These are phyloP conservation scores for Vanacampus margaritifer DNA, from an alignment of 2,113 vertebrate species.

Conservation along the genomic window DNA sequence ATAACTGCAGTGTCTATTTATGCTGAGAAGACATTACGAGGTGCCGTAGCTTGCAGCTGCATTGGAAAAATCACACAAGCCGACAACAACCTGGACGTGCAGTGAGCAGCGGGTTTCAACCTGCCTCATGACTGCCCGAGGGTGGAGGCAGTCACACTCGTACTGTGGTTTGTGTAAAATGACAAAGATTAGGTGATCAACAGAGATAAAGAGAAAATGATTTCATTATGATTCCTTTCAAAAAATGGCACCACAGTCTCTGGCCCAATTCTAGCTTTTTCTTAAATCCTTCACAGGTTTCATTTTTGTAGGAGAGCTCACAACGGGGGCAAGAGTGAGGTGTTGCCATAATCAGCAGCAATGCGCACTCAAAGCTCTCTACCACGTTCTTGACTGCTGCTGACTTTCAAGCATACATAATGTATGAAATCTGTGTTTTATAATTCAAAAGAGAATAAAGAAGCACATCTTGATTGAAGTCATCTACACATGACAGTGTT, in stretches of 20 bases:
- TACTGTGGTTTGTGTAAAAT: conserved; percentile 37
- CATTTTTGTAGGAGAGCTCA: conserved; percentile 20
- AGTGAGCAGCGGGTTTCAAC: conserved; percentile 19
- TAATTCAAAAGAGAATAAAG: conserved; percentile 63
- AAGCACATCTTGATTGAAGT: conserved; percentile 51
- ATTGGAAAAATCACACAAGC: conserved; percentile 47
- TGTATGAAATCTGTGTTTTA: conserved; percentile 59
- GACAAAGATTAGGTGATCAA: not conserved
- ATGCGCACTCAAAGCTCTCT: conserved; percentile 40
- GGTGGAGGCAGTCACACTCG: conserved; percentile 2
- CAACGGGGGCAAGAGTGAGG: conserved; percentile 19
- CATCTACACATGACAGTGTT: not conserved
- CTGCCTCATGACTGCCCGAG: conserved; percentile 14
- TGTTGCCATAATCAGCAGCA: conserved; percentile 25
- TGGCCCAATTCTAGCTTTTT: not conserved
- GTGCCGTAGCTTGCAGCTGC: conserved; percentile 30
- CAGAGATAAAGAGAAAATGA: not conserved
- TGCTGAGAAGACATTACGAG: conserved; percentile 29
- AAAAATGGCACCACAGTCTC: not conserved
- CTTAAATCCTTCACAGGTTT: conserved; percentile 27
- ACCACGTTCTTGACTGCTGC: conserved; percentile 49
- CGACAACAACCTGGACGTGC: conserved; percentile 34
- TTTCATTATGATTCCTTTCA: not conserved
- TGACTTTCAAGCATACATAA: conserved; percentile 62
- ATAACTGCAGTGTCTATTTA: conserved; percentile 29